Base-by-base conservation (phyloP, 2,113 vertebrate genomes). In the Psittacara wagleri region DNA sequence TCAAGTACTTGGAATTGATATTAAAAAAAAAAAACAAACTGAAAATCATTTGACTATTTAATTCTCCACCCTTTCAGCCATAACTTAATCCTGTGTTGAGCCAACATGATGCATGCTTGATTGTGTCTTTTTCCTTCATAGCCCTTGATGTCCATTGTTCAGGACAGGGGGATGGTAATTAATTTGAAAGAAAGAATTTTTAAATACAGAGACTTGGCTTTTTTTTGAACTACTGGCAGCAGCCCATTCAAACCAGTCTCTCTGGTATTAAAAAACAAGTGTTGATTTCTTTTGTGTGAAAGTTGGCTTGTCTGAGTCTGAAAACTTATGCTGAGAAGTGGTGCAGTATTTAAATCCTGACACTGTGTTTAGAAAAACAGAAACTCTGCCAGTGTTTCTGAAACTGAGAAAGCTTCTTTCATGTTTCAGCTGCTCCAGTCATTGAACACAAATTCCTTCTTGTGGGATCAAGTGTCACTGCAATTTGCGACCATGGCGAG, bases 331-430 rank as follows among this genome's bases (percentile, higher is more conserved):
- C 70, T 76, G 74, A 86, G 31, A 83, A 94, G 62, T 62, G 57
- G 83, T 82, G 84, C 77, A 86, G 43, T 91, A 64, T 95, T 91
- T 90, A 92, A 95, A 85, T 83, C 51, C 80, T 73, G 52, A 72
- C 46, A 27, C 62, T 51, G n/a, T 67, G 15, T 76, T 96, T 76
- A 77, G 88, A 88, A 93, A 83, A 93, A 48, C 48, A 90, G 63
- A 93, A 35, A 51, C 28, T 85, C 52, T 95, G 70, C 51, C 74
- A 92, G 83, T 18, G 17, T 91, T 94, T 82, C 74, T 94, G 74
- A 48, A 87, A 23, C 5, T 92, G 62, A 87, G 86, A 89, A 86
- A 49, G 41, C 67, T 75, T 43, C 52, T 95, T 95, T 94, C 69
- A n/a, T 48, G 33, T 90, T 88, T 89, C 77, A 92, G 19, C 83